phyloP scores from a whole-genome alignment of 2,797 vertebrate species.

The Clarias fuscus region DNA sequence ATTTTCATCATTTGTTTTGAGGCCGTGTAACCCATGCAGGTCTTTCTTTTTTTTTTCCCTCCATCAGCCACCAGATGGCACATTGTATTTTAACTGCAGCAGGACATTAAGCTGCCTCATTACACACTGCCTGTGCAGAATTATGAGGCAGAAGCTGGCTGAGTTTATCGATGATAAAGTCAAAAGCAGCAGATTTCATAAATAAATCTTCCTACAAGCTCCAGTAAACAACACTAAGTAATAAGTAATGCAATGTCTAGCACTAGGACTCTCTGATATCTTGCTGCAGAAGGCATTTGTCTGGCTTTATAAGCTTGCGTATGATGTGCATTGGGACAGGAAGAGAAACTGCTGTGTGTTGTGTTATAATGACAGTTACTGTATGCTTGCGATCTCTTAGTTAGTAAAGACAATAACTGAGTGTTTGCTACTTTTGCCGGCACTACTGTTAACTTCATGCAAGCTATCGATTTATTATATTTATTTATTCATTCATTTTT shows the following conservation, averaged over 20 bases:
- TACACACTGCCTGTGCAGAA: constrained; percentile 4
- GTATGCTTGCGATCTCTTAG: not conserved
- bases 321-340: not conserved
- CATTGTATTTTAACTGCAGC: not conserved
- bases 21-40: not conserved
- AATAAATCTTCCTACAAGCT: constrained; percentile 10
- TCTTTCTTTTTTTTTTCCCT: not conserved
- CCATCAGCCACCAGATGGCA: constrained; percentile 31
- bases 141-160: constrained; percentile 16
- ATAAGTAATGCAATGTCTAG: constrained; percentile 1
- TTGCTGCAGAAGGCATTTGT: constrained; percentile 7
- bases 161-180: constrained; percentile 11
- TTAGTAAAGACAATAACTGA: not conserved
- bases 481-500: no score
- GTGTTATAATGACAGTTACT: not conserved
- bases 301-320: not conserved
- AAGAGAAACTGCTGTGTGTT: not conserved
- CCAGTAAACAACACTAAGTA: not conserved
- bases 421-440: not conserved
- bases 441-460: not conserved
- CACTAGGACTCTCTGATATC: not conserved
- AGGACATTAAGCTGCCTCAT: not conserved
- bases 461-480: not conserved
- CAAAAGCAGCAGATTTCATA: constrained; percentile 8
- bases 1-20: not conserved